Conservation (phyloP, 1,140 invertebrate species). For the Ceratina australensis region DNA sequence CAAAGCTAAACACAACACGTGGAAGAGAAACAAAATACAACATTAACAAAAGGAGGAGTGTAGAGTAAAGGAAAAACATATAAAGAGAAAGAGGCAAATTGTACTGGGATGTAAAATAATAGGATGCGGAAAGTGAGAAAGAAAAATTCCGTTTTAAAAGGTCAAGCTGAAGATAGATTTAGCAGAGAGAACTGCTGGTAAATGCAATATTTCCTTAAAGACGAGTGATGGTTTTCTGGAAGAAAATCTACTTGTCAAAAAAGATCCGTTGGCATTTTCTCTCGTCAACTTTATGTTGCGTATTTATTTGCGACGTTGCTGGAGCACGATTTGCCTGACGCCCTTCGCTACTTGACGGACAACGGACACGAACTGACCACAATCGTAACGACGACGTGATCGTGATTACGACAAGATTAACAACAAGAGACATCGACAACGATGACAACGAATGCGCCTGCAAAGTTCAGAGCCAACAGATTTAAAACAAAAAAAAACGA, state of each 20-base stretch:
- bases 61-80: slow-evolving; percentile 12
- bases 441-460: slow-evolving; percentile 11
- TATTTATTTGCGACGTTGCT: neutral
- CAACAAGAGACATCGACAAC: slow-evolving; percentile 29
- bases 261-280: neutral
- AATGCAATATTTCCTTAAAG: slow-evolving; percentile 10
- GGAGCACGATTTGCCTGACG: neutral
- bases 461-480: slow-evolving; percentile 25
- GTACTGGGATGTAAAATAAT: neutral
- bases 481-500: slow-evolving; percentile 16
- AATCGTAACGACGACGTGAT: neutral
- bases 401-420: neutral
- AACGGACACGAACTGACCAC: slow-evolving; percentile 8
- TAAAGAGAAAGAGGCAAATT: slow-evolving; percentile 19
- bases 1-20: slow-evolving; percentile 51
- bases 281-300: slow-evolving; percentile 7
- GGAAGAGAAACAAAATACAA: slow-evolving; percentile 30
- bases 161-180: slow-evolving; percentile 3
- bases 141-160: slow-evolving; percentile 13
- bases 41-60: slow-evolving; percentile 6
- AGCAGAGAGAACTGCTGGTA: slow-evolving; percentile 5
- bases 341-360: neutral
- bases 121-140: neutral
- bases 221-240: neutral
- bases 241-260: neutral